phyloP scores from a whole-genome alignment of 2,113 vertebrate species.

The Podiceps cristatus region DNA sequence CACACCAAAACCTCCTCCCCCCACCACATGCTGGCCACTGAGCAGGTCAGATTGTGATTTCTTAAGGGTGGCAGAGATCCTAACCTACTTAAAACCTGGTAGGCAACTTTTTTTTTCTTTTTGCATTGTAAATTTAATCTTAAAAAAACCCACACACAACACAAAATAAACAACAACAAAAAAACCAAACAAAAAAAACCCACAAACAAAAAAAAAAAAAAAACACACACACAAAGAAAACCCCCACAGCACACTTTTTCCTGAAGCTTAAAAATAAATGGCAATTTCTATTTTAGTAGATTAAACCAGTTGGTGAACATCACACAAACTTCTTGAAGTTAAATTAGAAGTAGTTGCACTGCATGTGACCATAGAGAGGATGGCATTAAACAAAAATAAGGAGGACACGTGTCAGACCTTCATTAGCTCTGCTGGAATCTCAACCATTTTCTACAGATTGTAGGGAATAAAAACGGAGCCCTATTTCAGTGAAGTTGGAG shows the following conservation, averaged over 20 bases:
- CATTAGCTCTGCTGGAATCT: background rate
- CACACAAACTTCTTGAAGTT: background rate
- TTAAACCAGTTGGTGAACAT: background rate
- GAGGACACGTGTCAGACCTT: background rate
- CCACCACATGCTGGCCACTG: background rate
- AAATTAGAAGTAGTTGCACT: too few species aligned
- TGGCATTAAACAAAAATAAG: background rate
- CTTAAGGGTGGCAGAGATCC: background rate
- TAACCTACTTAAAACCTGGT: background rate
- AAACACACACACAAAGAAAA: background rate
- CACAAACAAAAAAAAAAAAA: background rate
- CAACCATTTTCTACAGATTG: background rate
- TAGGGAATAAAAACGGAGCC: background rate
- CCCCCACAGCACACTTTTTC: fast-evolving
- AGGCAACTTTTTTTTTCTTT: background rate
- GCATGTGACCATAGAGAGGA: background rate
- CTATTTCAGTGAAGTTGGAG: background rate
- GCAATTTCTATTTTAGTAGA: background rate
- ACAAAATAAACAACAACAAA: too few species aligned
- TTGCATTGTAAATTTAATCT: background rate
- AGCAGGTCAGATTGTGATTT: background rate
- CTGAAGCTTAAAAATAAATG: background rate
- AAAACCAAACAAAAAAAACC: background rate
- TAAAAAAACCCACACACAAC: background rate
- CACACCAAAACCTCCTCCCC: background rate